Conservation (phyloP, 2,888 invertebrate species). For the Drosophila mayaguana region DNA sequence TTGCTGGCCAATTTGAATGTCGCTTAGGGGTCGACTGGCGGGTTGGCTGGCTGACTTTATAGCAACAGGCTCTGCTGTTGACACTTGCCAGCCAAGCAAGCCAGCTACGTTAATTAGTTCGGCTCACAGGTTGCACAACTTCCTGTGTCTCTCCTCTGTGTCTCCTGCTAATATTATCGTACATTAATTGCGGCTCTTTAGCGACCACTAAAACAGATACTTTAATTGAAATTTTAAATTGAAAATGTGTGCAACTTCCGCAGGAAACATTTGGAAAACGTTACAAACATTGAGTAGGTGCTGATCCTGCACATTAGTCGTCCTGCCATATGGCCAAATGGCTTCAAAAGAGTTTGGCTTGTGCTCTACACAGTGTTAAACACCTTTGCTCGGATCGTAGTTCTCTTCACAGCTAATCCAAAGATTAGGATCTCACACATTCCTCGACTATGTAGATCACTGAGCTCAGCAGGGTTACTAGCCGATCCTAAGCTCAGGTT, state of each 20-base stretch:
- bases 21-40: slow-evolving; percentile 38
- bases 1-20: slow-evolving; percentile 66
- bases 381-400: slow-evolving; percentile 14
- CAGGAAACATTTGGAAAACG: slow-evolving; percentile 67
- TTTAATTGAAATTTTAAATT: slow-evolving; percentile 64
- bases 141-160: slow-evolving; percentile 48
- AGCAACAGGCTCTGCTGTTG: slow-evolving; percentile 65
- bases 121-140: slow-evolving; percentile 56
- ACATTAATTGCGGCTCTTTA: slow-evolving; percentile 73
- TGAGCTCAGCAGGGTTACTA: slow-evolving; percentile 5
- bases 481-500: not conserved
- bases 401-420: slow-evolving; percentile 7
- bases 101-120: slow-evolving; percentile 62
- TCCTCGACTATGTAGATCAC: not conserved
- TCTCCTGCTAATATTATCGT: slow-evolving; percentile 19
- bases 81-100: slow-evolving; percentile 58
- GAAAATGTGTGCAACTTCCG: slow-evolving; percentile 73
- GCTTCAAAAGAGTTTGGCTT: slow-evolving; percentile 12
- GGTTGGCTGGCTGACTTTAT: slow-evolving; percentile 3
- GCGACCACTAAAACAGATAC: slow-evolving; percentile 51
- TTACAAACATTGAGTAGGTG: slow-evolving; percentile 54
- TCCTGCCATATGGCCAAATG: slow-evolving; percentile 49
- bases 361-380: slow-evolving; percentile 4
- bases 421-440: not conserved
- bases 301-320: slow-evolving; percentile 47